phyloP scores from a whole-genome alignment of 1,140 invertebrate species.

The Galleria mellonella region DNA sequence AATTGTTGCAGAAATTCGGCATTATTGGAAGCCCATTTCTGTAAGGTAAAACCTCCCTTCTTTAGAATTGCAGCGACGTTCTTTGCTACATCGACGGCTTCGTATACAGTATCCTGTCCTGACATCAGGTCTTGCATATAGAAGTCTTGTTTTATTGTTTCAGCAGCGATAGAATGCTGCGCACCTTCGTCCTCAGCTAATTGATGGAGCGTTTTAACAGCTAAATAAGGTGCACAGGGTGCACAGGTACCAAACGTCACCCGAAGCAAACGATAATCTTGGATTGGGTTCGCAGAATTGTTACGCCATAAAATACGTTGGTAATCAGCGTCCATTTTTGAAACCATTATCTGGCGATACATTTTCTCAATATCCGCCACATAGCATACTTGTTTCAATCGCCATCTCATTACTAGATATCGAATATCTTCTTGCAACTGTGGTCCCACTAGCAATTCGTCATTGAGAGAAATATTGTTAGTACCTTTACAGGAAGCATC shows the following conservation, averaged over 20 bases:
- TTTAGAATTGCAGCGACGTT: constrained; percentile 21
- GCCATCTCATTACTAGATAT: constrained; percentile 53
- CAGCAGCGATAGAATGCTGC: constrained; percentile 19
- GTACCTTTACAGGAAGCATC: constrained; percentile 41
- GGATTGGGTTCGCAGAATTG: background rate
- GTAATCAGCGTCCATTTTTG: constrained; percentile 28
- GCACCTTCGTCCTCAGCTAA: constrained; percentile 34
- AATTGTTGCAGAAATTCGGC: constrained; percentile 11
- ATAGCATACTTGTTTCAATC: constrained; percentile 43
- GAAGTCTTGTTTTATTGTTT: constrained; percentile 30
- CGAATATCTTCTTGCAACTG: constrained; percentile 57
- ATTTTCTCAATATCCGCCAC: constrained; percentile 58
- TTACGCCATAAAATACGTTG: constrained; percentile 60
- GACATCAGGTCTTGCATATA: constrained; percentile 55
- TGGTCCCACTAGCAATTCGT: constrained; percentile 47
- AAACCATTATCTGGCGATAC: constrained; percentile 45
- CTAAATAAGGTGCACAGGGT: constrained; percentile 38
- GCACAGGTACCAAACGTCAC: constrained; percentile 41
- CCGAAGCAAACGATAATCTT: background rate
- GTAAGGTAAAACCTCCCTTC: constrained; percentile 26
- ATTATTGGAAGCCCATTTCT: constrained; percentile 32
- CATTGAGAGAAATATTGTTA: constrained; percentile 51
- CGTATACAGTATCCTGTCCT: constrained; percentile 22
- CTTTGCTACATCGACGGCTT: constrained; percentile 18
- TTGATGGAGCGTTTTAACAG: constrained; percentile 23